Evolutionary conservation across 2,888 invertebrate genomes (phyloP).

Genomic region (Tineola bisselliella): DNA sequence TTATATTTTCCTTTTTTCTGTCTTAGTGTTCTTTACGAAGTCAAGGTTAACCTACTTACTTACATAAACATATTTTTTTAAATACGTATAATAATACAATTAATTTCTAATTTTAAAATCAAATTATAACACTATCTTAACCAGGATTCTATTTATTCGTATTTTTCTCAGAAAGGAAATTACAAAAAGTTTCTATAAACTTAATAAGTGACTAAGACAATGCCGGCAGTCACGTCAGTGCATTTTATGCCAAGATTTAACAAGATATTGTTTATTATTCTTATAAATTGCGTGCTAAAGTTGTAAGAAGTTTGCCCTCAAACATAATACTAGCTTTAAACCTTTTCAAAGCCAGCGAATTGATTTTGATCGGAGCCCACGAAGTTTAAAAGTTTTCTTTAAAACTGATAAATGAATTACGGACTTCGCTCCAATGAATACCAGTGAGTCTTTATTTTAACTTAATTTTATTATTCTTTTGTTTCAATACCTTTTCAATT

Average conservation of each 20-base stretch:
- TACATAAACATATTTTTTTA: too few species aligned
- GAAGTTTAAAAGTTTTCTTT: neutral
- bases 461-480: neutral
- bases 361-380: neutral
- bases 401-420: slow-evolving; percentile 5
- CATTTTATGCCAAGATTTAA: neutral
- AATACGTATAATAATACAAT: too few species aligned
- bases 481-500: neutral
- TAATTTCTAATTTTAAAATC: too few species aligned
- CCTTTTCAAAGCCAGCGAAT: neutral
- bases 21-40: too few species aligned
- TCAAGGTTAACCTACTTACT: too few species aligned
- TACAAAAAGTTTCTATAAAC: neutral
- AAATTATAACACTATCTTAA: too few species aligned
- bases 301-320: neutral
- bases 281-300: neutral
- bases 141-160: too few species aligned
- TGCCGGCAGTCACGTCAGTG: neutral
- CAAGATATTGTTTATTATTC: slow-evolving; percentile 2
- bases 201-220: neutral
- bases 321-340: slow-evolving; percentile 4
- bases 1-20: neutral
- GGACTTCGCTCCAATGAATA: neutral
- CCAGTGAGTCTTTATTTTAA: neutral
- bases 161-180: too few species aligned